Evolutionary conservation across 2,797 vertebrate species (phyloP).

Genomic region (Syndactyla subalaris): DNA sequence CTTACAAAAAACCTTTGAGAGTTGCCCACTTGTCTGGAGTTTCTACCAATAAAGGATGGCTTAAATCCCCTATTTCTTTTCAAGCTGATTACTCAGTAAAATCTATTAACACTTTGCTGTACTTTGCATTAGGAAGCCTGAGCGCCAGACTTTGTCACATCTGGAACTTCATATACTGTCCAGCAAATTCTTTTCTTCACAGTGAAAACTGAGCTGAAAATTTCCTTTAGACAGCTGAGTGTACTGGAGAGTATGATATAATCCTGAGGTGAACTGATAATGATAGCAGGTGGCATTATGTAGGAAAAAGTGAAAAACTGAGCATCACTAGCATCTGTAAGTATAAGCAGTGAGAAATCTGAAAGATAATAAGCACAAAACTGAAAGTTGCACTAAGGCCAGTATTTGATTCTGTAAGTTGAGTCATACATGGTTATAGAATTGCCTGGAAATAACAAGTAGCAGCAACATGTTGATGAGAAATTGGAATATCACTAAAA

Average conservation of each 20-base stretch:
- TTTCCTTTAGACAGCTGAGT: not conserved
- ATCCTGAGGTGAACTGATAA: not conserved
- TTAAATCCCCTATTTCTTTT: not conserved
- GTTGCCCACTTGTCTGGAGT: not conserved
- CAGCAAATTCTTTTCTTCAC: not conserved
- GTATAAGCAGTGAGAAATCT: not conserved
- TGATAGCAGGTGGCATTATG: fast-evolving
- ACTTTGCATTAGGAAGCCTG: not conserved
- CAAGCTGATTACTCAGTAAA: not conserved
- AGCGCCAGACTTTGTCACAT: not conserved
- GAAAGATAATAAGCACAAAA: not conserved
- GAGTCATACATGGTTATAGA: not conserved
- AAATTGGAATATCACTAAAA: not conserved
- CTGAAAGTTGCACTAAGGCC: not conserved
- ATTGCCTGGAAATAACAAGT: not conserved
- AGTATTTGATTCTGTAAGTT: not conserved
- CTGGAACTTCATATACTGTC: not conserved
- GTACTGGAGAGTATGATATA: not conserved
- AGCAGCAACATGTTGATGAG: not conserved
- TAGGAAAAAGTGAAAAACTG: not conserved
- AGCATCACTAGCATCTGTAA: not conserved
- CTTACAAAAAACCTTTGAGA: not conserved
- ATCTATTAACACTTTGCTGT: conserved; percentile 11
- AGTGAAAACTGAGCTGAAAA: not conserved
- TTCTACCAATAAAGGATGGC: not conserved